Evolutionary conservation across 2,888 invertebrate genomes (phyloP).

Genomic region (Nasonia oneida): DNA sequence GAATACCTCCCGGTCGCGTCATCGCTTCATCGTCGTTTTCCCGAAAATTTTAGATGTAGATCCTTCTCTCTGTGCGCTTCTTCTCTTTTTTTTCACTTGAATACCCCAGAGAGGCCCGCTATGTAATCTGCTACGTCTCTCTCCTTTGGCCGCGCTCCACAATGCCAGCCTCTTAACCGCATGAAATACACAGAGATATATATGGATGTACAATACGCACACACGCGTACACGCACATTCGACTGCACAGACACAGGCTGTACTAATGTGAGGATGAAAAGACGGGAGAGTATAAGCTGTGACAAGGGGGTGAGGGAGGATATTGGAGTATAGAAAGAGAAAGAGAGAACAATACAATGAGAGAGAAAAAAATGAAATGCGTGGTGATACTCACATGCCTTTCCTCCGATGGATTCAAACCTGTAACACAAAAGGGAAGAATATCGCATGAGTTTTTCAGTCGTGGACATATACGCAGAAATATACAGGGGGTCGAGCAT

Average conservation of each 20-base stretch:
- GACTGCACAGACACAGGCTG: neutral
- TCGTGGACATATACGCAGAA: neutral
- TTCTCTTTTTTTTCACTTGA: neutral
- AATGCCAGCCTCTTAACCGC: constrained; percentile 55
- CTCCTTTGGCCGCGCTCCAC: constrained; percentile 43
- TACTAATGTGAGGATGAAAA: neutral
- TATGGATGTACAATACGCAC: neutral
- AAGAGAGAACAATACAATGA: constrained; percentile 18
- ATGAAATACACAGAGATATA: constrained; percentile 41
- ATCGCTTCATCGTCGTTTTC: neutral
- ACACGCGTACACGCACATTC: neutral
- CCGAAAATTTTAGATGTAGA: too few relatives aligned
- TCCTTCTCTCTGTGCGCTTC: neutral
- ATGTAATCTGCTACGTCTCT: neutral
- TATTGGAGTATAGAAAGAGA: neutral
- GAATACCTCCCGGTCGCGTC: neutral
- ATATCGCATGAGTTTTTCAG: constrained; percentile 24
- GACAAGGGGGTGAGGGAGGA: neutral
- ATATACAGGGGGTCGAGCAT: constrained; percentile 56
- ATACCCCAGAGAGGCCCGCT: neutral
- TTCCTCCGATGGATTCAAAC: constrained; percentile 84
- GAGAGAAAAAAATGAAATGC: constrained; percentile 17
- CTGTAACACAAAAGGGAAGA: constrained; percentile 77
- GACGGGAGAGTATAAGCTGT: neutral
- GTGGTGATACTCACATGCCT: constrained; percentile 83